phyloP scores from a whole-genome alignment of 2,797 vertebrate genomes.

The Sebastes iracundus region DNA sequence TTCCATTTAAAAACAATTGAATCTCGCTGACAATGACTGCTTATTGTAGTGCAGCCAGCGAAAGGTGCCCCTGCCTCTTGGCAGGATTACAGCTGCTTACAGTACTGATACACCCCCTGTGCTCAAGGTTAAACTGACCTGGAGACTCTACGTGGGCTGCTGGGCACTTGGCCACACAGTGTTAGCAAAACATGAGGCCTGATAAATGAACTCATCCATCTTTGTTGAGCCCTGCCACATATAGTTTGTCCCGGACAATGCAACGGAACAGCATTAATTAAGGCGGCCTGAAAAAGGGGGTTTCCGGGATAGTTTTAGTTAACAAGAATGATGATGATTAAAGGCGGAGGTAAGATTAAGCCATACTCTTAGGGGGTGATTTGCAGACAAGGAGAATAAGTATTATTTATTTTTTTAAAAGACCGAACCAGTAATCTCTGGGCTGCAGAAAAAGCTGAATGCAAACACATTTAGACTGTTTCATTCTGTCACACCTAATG shows the following conservation, averaged over 20 bases:
- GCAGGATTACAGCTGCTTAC: constrained; percentile 66
- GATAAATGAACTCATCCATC: constrained; percentile 82
- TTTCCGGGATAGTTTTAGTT: constrained; percentile 18
- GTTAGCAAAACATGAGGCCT: constrained; percentile 77
- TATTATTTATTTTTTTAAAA: neutral
- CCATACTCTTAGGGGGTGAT: neutral
- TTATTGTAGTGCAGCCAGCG: constrained; percentile 38
- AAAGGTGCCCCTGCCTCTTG: constrained; percentile 59
- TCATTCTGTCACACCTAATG: neutral
- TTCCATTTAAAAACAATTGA: constrained; percentile 56
- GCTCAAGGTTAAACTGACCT: constrained; percentile 83
- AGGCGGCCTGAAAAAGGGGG: constrained; percentile 26
- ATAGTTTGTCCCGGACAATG: constrained; percentile 59
- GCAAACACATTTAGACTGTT: neutral
- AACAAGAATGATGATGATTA: constrained; percentile 23
- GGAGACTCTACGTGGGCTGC: constrained; percentile 68
- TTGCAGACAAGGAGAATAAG: neutral
- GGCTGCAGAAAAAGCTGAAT: neutral
- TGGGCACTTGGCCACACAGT: constrained; percentile 68
- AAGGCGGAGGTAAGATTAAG: constrained; percentile 33
- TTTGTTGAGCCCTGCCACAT: constrained; percentile 68
- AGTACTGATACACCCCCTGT: constrained; percentile 54
- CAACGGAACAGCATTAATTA: constrained; percentile 59
- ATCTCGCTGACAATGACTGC: constrained; percentile 27
- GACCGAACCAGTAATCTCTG: neutral